Evolutionary conservation across 2,888 invertebrate species (phyloP).

Genomic region (Aquatica leii): DNA sequence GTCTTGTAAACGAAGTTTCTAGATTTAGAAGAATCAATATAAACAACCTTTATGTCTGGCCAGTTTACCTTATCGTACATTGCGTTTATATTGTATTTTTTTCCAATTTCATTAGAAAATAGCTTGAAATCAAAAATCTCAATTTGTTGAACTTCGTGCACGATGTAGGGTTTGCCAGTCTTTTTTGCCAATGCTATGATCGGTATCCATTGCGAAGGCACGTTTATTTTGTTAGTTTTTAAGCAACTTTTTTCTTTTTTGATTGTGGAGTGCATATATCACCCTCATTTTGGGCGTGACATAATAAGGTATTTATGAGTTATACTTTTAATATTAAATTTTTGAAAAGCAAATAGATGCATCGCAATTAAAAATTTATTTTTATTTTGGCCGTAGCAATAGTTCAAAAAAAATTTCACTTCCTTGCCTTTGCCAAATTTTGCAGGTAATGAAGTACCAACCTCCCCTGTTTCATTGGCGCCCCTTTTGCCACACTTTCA

Average conservation of each 20-base stretch:
- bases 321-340: slow-evolving; percentile 4
- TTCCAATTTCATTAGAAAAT: not conserved
- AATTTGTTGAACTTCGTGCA: not conserved
- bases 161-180: not conserved
- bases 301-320: slow-evolving; percentile 9
- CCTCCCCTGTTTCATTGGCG: slow-evolving; percentile 21
- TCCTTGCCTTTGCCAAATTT: not conserved
- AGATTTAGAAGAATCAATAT: not conserved
- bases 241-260: not conserved
- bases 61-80: not conserved
- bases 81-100: not conserved
- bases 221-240: not conserved
- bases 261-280: slow-evolving; percentile 2
- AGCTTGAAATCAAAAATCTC: too few species aligned
- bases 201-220: not conserved
- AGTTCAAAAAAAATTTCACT: slow-evolving; percentile 10
- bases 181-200: slow-evolving; percentile 5
- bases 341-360: slow-evolving; percentile 6
- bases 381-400: slow-evolving; percentile 17
- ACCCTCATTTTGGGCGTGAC: slow-evolving; percentile 10
- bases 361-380: slow-evolving; percentile 9
- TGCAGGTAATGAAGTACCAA: slow-evolving; percentile 6
- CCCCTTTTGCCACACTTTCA: slow-evolving; percentile 22
- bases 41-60: not conserved
- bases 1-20: not conserved